Base-by-base conservation (phyloP, 2,113 vertebrate species). In the Forbesichthys papilliferus region DNA sequence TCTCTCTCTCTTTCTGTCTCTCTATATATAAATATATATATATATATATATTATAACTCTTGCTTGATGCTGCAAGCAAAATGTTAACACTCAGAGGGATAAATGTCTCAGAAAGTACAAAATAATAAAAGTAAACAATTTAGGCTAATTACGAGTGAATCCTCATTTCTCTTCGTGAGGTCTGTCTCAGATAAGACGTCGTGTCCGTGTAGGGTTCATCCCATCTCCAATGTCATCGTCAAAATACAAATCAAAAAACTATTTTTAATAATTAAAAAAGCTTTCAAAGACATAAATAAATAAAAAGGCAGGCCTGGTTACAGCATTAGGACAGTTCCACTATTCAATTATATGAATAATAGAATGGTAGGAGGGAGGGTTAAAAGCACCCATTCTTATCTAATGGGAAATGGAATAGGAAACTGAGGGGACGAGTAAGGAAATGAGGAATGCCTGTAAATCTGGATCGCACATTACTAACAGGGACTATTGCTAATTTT, bases 261-360 rank as follows among this genome's bases (percentile, higher is more conserved):
- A 27, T 27, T 27, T 27, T 27, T 27, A 27, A 27, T 27, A 52
- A 52, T 52, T 11, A 52, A 10, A 52, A 10, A 11, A 12, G 11
- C 11, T 27, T 27, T 27, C 11, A 3, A 14, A 52, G 49, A 52
- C 11, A 52, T 14, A n/a, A 52, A 52, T 52, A 34, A 66, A 16
- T 57, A 48, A 18, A 10, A 48, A 46, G 16, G 53, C 49, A 27
- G 54, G 13, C 33, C 72, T 70, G 52, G 5, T 62, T 69, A 58
- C 67, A 74, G 64, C 34, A 48, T 65, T 56, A 61, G 72, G 78
- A 53, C 73, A 84, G 48, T 80, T 85, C 74, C 78, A 76, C 27
- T 27, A 51, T 65, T 77, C 74, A 73, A 78, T 75, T 79, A 75
- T 79, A 84, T 86, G 73, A 88, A 87, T 88, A 84, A 88, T 84